Conservation (phyloP, 1,140 invertebrate species). For the Drosophila tropicalis region DNA sequence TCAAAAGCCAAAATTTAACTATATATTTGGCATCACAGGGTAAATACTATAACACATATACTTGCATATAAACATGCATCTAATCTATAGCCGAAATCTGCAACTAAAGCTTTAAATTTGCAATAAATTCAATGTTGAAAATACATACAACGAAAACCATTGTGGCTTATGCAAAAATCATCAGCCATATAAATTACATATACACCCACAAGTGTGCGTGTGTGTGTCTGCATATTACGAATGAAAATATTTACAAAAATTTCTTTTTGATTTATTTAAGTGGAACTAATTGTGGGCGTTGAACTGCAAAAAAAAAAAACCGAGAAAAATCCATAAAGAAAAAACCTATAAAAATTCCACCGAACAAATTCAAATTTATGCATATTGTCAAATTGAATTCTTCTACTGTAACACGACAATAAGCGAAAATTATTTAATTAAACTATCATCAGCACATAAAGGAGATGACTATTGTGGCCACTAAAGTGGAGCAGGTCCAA, state of each 20-base stretch:
- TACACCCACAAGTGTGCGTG: not conserved
- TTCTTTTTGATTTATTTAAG: slow-evolving; percentile 80
- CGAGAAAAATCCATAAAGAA: slow-evolving; percentile 48
- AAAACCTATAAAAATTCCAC: slow-evolving; percentile 8
- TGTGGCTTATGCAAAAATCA: slow-evolving; percentile 58
- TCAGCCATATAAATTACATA: slow-evolving; percentile 53
- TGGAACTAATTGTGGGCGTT: slow-evolving; percentile 81
- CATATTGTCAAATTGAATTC: slow-evolving; percentile 54
- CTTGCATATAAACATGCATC: not conserved
- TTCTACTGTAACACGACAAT: slow-evolving; percentile 34
- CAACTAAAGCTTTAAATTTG: slow-evolving; percentile 8
- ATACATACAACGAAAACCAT: slow-evolving; percentile 31
- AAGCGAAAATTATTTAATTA: slow-evolving; percentile 73
- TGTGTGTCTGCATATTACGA: slow-evolving; percentile 20
- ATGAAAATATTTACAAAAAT: slow-evolving; percentile 68
- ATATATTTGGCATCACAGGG: not conserved
- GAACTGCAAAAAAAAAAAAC: slow-evolving; percentile 69
- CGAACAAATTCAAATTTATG: slow-evolving; percentile 28
- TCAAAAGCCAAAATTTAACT: not conserved
- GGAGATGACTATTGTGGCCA: not conserved
- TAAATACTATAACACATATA: not conserved
- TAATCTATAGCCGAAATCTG: slow-evolving; percentile 1
- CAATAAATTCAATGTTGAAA: slow-evolving; percentile 1
- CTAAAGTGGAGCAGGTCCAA: too few relatives aligned
- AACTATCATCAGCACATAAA: slow-evolving; percentile 56